These are phyloP conservation scores for Halisarca cf. caerulea DNA, from an alignment of 37 sponge, comb jelly and placozoan species.

Conservation along the genomic window DNA sequence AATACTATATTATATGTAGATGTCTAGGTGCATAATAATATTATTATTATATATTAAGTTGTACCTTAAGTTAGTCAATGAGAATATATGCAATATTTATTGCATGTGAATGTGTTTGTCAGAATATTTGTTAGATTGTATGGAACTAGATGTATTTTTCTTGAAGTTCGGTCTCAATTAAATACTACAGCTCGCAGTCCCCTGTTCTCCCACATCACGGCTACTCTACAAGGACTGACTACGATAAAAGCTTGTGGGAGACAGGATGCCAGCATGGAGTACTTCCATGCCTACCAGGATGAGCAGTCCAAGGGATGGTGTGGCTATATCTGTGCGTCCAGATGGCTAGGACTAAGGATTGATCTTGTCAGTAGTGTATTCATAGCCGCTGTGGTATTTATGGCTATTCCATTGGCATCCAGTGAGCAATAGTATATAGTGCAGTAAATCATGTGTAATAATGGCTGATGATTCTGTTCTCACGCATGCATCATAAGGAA, in stretches of 20 bases:
- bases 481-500: too few relatives aligned
- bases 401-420: slow-evolving; percentile 36
- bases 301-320: slow-evolving; percentile 65
- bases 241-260: slow-evolving; percentile 53
- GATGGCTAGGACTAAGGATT: slow-evolving; percentile 75
- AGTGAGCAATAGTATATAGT: slow-evolving; percentile 16
- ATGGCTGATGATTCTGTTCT: too few relatives aligned
- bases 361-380: slow-evolving; percentile 57
- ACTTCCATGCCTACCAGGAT: slow-evolving; percentile 51
- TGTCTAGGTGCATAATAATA: too few relatives aligned
- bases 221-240: slow-evolving; percentile 75
- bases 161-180: too few relatives aligned
- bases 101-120: too few relatives aligned
- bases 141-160: too few relatives aligned
- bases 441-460: too few relatives aligned
- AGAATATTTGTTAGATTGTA: too few relatives aligned
- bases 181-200: slow-evolving; percentile 83
- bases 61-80: too few relatives aligned
- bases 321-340: slow-evolving; percentile 44
- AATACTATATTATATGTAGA: too few relatives aligned
- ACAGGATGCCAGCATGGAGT: slow-evolving; percentile 1
- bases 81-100: too few relatives aligned
- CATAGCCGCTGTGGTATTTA: slow-evolving; percentile 52
- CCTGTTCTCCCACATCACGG: slow-evolving; percentile 76
- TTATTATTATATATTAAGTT: too few relatives aligned